Conservation (phyloP, 2,113 vertebrate genomes). For the Boleophthalmus pectinirostris region DNA sequence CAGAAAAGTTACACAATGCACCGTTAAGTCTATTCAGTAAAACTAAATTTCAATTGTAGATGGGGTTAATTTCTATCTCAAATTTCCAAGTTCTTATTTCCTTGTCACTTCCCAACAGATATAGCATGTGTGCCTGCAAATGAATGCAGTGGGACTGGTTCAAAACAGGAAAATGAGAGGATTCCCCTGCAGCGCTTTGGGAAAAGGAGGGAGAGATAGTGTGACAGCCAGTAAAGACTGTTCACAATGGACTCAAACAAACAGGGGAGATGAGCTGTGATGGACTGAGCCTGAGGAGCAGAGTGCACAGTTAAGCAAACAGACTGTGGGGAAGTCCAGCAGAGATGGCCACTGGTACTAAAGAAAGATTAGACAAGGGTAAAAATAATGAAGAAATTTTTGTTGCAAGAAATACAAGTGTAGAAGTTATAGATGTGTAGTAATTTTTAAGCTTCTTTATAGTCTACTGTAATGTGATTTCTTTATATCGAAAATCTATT, state of each 20-base stretch:
- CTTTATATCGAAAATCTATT: no score
- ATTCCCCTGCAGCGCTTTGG: constrained; percentile 53
- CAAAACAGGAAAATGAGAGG: constrained; percentile 70
- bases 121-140: neutral
- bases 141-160: neutral
- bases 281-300: constrained; percentile 36
- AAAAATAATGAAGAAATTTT: no score
- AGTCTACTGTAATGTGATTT: no score
- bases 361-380: neutral
- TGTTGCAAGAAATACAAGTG: no score
- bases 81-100: neutral
- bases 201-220: constrained; percentile 25
- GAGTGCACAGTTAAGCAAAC: constrained; percentile 25
- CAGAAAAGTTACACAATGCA: no score
- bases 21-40: no score
- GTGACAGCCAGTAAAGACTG: constrained; percentile 37
- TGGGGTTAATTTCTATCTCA: neutral
- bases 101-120: neutral
- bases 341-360: neutral
- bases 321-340: constrained; percentile 48
- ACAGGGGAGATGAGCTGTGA: constrained; percentile 37
- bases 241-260: constrained; percentile 57
- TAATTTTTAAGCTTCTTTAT: no score
- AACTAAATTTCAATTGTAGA: no score
- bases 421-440: no score